Evolutionary conservation across 2,113 vertebrate genomes (phyloP).

Genomic region (Gallinago jamesoni): DNA sequence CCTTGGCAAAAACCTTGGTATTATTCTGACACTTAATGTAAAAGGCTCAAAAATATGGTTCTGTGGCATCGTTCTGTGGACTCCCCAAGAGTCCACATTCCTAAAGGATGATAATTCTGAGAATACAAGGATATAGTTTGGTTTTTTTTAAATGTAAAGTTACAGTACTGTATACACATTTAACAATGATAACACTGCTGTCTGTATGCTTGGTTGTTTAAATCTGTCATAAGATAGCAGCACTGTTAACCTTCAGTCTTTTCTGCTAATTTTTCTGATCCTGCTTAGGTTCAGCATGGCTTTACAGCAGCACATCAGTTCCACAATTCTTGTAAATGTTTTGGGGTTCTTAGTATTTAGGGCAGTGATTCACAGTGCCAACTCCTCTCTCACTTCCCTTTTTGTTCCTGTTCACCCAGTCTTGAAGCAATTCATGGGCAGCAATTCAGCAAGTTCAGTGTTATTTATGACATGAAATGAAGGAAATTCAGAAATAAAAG

Average conservation of each 20-base stretch:
- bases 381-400: not conserved
- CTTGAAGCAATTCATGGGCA: not conserved
- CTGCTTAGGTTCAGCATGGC: not conserved
- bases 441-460: not conserved
- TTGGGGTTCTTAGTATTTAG: not conserved
- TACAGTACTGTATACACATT: not conserved
- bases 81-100: not conserved
- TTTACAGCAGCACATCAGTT: not conserved
- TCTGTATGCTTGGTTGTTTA: not conserved
- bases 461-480: conserved; percentile 5
- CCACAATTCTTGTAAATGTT: not conserved
- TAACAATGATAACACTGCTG: not conserved
- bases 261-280: not conserved
- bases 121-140: not conserved
- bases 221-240: not conserved
- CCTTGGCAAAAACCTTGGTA: accelerated
- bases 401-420: not conserved
- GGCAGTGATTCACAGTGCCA: not conserved
- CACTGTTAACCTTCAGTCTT: accelerated
- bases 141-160: not conserved
- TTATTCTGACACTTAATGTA: accelerated
- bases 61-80: not conserved
- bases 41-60: not conserved
- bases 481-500: conserved; percentile 27
- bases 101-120: not conserved